A percentile compares a stretch with the other conserved stretches of the same genome.
Conservation (phyloP, 1,140 invertebrate genomes). For the Euwallacea fornicatus region DNA sequence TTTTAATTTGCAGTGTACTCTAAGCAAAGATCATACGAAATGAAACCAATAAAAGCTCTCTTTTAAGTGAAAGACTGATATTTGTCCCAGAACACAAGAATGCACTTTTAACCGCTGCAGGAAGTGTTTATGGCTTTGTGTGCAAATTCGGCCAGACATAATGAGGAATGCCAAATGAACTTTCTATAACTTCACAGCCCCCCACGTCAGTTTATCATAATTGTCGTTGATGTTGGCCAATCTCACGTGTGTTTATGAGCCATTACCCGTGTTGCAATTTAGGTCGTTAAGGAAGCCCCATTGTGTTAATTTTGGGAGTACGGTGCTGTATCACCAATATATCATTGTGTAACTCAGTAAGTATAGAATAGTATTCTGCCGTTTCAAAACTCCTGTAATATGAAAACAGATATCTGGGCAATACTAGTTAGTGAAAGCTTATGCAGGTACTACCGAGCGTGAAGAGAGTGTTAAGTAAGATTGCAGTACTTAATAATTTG, state of each 20-base stretch:
- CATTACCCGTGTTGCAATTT: too few relatives aligned
- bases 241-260: too few relatives aligned
- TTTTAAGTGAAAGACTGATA: conserved; percentile 1
- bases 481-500: not conserved
- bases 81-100: conserved; percentile 4
- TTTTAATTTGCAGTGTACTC: too few relatives aligned
- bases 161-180: conserved; percentile 15
- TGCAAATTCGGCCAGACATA: conserved; percentile 18
- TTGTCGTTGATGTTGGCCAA: not conserved
- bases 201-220: not conserved
- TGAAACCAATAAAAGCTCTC: too few relatives aligned
- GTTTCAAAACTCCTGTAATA: too few relatives aligned
- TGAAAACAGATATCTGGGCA: too few relatives aligned
- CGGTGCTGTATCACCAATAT: too few relatives aligned
- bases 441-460: conserved; percentile 14
- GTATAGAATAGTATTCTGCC: too few relatives aligned
- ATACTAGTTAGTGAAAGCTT: conserved; percentile 10
- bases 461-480: conserved; percentile 4
- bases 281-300: too few relatives aligned
- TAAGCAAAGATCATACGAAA: too few relatives aligned
- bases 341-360: too few relatives aligned
- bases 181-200: conserved; percentile 15
- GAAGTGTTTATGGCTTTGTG: conserved; percentile 21
- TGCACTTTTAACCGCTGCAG: conserved; percentile 12
- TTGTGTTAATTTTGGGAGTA: too few relatives aligned